Conservation (phyloP, 2,888 invertebrate genomes). For the Spilosoma lubricipeda region DNA sequence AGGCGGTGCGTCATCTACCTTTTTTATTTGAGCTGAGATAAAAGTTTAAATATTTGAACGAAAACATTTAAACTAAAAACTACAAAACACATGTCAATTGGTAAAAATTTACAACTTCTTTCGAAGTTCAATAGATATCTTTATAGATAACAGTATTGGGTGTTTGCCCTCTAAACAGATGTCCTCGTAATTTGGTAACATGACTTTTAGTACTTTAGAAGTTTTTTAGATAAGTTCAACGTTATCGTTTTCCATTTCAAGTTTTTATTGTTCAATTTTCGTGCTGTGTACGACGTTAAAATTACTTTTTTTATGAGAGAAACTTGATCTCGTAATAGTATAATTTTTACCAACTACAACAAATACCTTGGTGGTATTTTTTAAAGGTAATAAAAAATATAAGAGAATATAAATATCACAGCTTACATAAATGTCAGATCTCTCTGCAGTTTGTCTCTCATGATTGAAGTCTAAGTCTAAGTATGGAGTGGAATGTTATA, state of each 20-base stretch:
- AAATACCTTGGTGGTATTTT: neutral
- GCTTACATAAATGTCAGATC: neutral
- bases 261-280: slow-evolving; percentile 48
- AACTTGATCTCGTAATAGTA: neutral
- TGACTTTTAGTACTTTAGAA: slow-evolving; percentile 38
- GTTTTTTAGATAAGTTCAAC: slow-evolving; percentile 38
- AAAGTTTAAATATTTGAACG: neutral
- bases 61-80: neutral
- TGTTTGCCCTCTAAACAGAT: slow-evolving; percentile 18
- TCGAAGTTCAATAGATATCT: slow-evolving; percentile 28
- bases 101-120: slow-evolving; percentile 17
- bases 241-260: slow-evolving; percentile 45
- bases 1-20: too few relatives aligned
- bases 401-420: neutral
- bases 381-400: neutral
- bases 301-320: neutral
- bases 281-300: slow-evolving; percentile 23
- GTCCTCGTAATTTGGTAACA: slow-evolving; percentile 13
- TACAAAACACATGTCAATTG: neutral
- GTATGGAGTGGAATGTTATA: neutral
- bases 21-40: too few relatives aligned
- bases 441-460: neutral
- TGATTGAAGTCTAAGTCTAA: too few relatives aligned
- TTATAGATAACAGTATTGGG: slow-evolving; percentile 22
- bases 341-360: neutral